Conservation (phyloP, 2,797 vertebrate genomes). For the Tolypeutes matacus region DNA sequence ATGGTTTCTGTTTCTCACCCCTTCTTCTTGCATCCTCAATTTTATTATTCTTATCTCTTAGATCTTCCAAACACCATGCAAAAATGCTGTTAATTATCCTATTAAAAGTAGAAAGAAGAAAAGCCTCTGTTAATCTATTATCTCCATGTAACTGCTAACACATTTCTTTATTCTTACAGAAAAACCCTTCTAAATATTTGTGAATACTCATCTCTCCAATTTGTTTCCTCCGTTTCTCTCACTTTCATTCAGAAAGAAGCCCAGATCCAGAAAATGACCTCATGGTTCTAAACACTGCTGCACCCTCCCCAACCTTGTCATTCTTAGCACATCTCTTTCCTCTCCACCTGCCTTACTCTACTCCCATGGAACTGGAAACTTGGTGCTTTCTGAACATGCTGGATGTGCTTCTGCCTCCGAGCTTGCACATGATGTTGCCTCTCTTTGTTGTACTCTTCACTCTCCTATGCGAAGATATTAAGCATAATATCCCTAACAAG, state of each 20-base stretch:
- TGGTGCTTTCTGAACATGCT: background rate
- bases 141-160: background rate
- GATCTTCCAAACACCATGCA: background rate
- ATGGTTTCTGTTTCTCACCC: background rate
- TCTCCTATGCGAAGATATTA: background rate
- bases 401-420: background rate
- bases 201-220: background rate
- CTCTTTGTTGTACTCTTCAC: background rate
- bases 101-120: background rate
- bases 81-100: background rate
- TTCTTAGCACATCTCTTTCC: background rate
- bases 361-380: no score
- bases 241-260: background rate
- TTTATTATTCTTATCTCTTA: background rate
- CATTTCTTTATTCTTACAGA: background rate
- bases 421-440: background rate
- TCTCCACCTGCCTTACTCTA: background rate
- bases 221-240: background rate
- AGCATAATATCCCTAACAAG: background rate
- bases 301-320: no score
- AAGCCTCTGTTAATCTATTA: background rate
- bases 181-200: background rate
- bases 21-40: background rate
- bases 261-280: no score
- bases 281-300: background rate